Conservation (phyloP, 1,140 invertebrate species). For the Listronotus oregonensis region DNA sequence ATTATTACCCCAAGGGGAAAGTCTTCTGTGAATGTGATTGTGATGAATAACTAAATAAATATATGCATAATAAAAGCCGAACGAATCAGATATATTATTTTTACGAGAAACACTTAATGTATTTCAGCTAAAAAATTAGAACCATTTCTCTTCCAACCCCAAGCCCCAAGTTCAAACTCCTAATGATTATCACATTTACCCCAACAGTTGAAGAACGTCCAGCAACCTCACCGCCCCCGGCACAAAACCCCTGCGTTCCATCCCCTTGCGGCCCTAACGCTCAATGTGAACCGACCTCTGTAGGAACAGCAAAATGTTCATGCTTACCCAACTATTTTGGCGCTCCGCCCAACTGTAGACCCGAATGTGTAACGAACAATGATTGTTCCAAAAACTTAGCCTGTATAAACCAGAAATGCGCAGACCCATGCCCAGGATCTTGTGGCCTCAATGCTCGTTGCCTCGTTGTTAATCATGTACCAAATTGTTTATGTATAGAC, state of each 20-base stretch:
- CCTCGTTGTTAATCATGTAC: slow-evolving; percentile 73
- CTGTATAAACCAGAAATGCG: slow-evolving; percentile 68
- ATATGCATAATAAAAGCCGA: too few species aligned
- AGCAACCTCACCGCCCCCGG: slow-evolving; percentile 39
- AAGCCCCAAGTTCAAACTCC: too few species aligned
- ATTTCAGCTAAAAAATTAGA: too few species aligned
- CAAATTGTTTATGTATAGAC: slow-evolving; percentile 70
- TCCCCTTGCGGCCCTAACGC: slow-evolving; percentile 79
- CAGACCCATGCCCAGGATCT: slow-evolving; percentile 75
- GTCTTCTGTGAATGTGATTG: too few species aligned
- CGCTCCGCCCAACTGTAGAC: slow-evolving; percentile 69
- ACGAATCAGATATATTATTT: too few species aligned
- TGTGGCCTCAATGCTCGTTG: slow-evolving; percentile 76
- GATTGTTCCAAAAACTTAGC: slow-evolving; percentile 67
- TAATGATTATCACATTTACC: slow-evolving; percentile 22
- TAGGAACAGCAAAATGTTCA: slow-evolving; percentile 64
- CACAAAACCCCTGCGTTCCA: slow-evolving; percentile 69
- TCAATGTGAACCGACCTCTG: slow-evolving; percentile 64
- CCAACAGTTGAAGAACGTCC: slow-evolving; percentile 42
- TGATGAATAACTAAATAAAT: too few species aligned
- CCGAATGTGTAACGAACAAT: slow-evolving; percentile 68
- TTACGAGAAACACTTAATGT: too few species aligned
- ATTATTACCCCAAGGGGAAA: too few species aligned
- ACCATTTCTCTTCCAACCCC: too few species aligned
- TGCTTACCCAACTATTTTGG: slow-evolving; percentile 67